Conservation (phyloP, 2,797 vertebrate genomes). For the Eulemur albifrons region DNA sequence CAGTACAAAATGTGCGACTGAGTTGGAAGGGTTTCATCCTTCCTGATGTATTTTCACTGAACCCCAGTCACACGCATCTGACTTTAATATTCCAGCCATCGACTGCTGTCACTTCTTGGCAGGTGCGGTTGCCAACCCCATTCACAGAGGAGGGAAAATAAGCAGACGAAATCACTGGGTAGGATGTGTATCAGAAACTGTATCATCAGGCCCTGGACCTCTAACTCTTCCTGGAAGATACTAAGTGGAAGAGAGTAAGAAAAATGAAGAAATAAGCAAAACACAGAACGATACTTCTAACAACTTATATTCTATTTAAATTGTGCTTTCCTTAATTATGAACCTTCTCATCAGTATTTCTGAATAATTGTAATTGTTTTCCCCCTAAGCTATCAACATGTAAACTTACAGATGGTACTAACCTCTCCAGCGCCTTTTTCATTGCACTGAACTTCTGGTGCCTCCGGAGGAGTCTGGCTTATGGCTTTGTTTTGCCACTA, state of each 20-base stretch:
- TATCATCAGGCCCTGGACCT: conserved; percentile 53
- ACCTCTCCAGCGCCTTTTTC: conserved; percentile 74
- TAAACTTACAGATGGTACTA: conserved; percentile 79
- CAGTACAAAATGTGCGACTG: conserved; percentile 72
- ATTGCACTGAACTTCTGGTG: conserved; percentile 79
- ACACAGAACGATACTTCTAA: not conserved
- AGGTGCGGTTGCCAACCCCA: not conserved
- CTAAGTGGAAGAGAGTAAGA: conserved; percentile 23
- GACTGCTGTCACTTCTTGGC: conserved; percentile 75
- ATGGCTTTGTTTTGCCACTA: conserved; percentile 78
- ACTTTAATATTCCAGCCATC: conserved; percentile 80
- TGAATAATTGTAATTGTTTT: conserved; percentile 73
- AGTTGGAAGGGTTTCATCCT: conserved; percentile 81
- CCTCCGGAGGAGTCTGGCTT: conserved; percentile 79
- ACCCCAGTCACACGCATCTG: conserved; percentile 71
- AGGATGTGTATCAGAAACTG: conserved; percentile 58
- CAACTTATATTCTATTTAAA: conserved; percentile 69
- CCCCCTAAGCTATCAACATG: conserved; percentile 62
- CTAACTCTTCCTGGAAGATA: conserved; percentile 44
- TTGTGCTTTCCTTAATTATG: conserved; percentile 64
- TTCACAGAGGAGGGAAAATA: conserved; percentile 51
- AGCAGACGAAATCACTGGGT: conserved; percentile 33
- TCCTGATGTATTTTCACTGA: conserved; percentile 82
- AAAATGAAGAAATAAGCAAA: conserved; percentile 47
- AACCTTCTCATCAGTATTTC: conserved; percentile 79